Evolutionary conservation across 2,797 vertebrate genomes (phyloP), one percentile per base, ranked within the genome.

Genomic region (Huso huso): DNA sequence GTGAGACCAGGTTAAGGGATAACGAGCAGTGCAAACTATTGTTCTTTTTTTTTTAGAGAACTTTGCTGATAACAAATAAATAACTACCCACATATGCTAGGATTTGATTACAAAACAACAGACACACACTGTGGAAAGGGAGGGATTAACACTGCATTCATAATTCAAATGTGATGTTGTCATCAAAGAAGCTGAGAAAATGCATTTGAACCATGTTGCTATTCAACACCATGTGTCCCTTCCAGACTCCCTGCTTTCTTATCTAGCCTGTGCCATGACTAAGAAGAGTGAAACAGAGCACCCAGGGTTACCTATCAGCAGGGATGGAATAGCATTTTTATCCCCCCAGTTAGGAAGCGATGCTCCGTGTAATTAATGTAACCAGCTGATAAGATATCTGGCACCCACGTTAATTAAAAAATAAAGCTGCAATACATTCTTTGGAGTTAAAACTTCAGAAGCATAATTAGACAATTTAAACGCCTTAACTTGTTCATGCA

Each of bases 381-480:
- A 51, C 62, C 49, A 13, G 62, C 62, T 51, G 49, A 51, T 51
- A 64, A 51, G 62, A 50, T 63, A 51, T 49, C 62, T 51, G 49
- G n/a, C 7, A n/a, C 63, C 52, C 51, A 52, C 6, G 63, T 64
- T 64, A 52, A 64, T 64, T 64, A 64, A 51, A 64, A 37, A 52
- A 64, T 12, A n/a, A 63, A 64, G 63, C 51, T 10, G 15, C 3
- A 51, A 18, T 64, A 23, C 49, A 52, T 64, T 64, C 63, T 64
- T 64, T 64, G 63, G 63, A 64, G 63, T 52, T 64, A 51, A 37
- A 37, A 15, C 18, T 64, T 64, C 63, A 64, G 18, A 51, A 50
- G 63, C 49, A 13, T 64, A 64, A 23, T 51, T 52, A 51, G 50
- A 51, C 49, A 18, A 23, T 18, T 64, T 23, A 15, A 64, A 64